These are phyloP conservation scores for Lagodon rhomboides DNA, from an alignment of 2,797 vertebrate genomes.

Conservation along the genomic window DNA sequence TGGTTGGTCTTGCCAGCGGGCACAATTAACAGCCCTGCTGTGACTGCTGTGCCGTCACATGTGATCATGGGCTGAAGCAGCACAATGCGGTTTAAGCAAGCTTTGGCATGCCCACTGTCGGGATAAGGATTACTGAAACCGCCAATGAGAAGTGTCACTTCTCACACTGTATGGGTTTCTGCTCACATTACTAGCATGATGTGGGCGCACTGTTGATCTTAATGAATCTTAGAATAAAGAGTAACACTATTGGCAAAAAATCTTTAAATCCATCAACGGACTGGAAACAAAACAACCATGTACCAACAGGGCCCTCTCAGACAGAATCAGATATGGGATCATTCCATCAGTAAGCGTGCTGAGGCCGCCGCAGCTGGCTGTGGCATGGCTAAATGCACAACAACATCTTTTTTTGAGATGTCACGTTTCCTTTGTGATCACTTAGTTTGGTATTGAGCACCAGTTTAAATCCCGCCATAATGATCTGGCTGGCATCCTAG, in stretches of 20 bases:
- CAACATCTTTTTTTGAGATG: no score
- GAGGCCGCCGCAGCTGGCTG: no score
- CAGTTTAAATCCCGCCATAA: no score
- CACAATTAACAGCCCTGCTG: not conserved
- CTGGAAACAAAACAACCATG: not conserved
- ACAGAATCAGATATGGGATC: no score
- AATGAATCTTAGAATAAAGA: not conserved
- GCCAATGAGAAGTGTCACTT: conserved; percentile 37
- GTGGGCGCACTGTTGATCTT: not conserved
- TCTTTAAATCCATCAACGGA: conserved; percentile 4
- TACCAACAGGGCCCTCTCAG: not conserved
- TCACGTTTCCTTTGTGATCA: no score
- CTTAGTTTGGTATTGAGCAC: no score
- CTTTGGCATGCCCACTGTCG: conserved; percentile 59
- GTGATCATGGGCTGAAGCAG: not conserved
- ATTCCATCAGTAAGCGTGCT: no score
- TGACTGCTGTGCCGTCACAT: not conserved
- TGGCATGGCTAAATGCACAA: no score
- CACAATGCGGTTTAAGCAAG: not conserved
- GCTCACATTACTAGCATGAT: no score
- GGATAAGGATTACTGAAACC: conserved; percentile 88
- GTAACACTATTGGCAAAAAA: not conserved
- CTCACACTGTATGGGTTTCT: not conserved
- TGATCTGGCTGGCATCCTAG: no score
- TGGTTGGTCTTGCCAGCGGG: not conserved